phyloP scores from a whole-genome alignment of 2,113 vertebrate species.

The Paratilapia polleni region DNA sequence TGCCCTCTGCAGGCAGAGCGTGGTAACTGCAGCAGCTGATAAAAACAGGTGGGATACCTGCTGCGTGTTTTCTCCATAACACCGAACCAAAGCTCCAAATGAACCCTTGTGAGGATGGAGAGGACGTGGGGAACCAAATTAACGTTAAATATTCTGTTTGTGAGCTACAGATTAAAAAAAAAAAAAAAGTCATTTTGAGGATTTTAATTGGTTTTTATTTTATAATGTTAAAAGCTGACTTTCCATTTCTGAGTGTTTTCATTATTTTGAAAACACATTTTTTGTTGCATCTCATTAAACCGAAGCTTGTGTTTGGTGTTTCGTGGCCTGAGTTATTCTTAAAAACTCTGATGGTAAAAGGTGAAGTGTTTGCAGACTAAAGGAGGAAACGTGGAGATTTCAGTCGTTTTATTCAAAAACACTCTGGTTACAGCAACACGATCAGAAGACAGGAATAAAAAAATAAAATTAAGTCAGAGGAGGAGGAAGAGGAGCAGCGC shows the following conservation, averaged over 20 bases:
- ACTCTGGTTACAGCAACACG: constrained; percentile 41
- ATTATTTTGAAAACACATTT: too few relatives aligned
- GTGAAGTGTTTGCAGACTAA: neutral
- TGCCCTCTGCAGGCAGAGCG: neutral
- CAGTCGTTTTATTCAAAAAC: constrained; percentile 66
- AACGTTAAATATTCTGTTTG: too few relatives aligned
- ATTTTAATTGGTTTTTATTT: too few relatives aligned
- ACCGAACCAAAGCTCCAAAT: neutral
- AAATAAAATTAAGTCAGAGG: constrained; percentile 52
- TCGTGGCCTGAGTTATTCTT: neutral
- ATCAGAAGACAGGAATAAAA: constrained; percentile 57
- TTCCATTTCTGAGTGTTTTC: too few relatives aligned
- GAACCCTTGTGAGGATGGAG: too few relatives aligned
- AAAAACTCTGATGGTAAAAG: neutral
- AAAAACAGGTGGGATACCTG: neutral
- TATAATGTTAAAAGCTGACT: too few relatives aligned
- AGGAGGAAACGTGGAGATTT: constrained; percentile 10
- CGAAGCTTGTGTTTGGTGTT: too few relatives aligned
- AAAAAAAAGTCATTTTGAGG: too few relatives aligned
- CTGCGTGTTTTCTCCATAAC: neutral
- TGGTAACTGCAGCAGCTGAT: neutral
- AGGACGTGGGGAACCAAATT: too few relatives aligned
- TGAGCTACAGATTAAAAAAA: too few relatives aligned
- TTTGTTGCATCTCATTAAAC: too few relatives aligned
- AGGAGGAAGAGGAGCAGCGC: neutral